These are phyloP conservation scores for Tragelaphus strepsiceros DNA, from an alignment of 2,113 vertebrate species.

Conservation along the genomic window DNA sequence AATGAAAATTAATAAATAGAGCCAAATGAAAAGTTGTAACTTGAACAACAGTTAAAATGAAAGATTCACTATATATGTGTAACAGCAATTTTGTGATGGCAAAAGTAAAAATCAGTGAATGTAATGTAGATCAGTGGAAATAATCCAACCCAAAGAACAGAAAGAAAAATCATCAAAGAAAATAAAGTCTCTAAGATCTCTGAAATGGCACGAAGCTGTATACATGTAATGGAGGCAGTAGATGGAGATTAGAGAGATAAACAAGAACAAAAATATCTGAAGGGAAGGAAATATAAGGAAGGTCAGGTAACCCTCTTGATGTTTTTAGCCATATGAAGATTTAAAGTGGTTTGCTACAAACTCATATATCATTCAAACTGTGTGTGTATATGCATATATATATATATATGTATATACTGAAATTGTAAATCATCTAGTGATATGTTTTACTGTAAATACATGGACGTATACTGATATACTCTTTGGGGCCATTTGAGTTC, in stretches of 20 bases:
- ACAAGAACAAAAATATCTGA: background rate
- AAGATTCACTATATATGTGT: background rate
- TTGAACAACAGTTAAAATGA: background rate
- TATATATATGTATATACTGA: background rate
- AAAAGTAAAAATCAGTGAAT: background rate
- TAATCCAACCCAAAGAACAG: background rate
- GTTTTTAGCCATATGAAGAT: background rate
- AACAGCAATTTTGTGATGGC: background rate
- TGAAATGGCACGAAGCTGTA: background rate
- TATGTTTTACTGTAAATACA: background rate
- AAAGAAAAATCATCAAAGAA: background rate
- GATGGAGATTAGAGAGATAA: background rate
- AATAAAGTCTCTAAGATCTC: background rate
- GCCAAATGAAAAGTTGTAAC: background rate
- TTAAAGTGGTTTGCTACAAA: background rate
- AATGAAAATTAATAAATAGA: background rate
- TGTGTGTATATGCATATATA: rapidly evolving
- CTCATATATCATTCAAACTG: background rate
- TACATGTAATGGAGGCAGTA: background rate
- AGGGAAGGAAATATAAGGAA: background rate
- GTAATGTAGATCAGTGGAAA: background rate
- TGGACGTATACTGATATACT: background rate
- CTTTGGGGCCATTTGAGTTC: background rate
- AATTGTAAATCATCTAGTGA: background rate
- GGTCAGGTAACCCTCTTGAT: background rate